phyloP scores from a whole-genome alignment of 2,113 vertebrate genomes.

The Caloenas nicobarica region DNA sequence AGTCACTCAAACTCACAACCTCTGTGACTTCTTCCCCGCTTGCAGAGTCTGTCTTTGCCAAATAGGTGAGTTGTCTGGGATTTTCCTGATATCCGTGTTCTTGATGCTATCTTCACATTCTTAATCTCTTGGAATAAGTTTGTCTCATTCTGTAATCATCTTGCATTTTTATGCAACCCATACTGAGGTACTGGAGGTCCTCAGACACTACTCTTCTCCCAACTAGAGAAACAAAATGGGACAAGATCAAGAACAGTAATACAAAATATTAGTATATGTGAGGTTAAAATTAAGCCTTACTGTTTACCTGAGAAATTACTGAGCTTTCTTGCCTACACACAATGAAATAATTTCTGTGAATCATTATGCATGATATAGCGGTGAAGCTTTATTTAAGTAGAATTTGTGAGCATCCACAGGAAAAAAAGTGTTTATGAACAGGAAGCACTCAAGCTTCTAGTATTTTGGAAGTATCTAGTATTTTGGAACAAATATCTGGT shows the following conservation, averaged over 20 bases:
- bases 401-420: neutral
- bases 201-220: neutral
- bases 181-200: neutral
- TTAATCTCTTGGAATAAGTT: neutral
- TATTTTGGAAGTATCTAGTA: neutral
- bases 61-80: neutral
- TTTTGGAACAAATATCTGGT: neutral
- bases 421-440: neutral
- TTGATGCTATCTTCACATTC: neutral
- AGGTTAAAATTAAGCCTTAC: neutral
- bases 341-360: neutral
- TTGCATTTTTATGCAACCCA: neutral
- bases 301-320: neutral
- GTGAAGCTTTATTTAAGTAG: neutral
- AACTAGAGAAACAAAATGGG: neutral
- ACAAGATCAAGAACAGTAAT: neutral
- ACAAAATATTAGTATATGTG: neutral
- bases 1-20: neutral
- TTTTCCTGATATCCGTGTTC: neutral
- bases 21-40: neutral
- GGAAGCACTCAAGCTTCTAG: neutral
- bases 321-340: neutral
- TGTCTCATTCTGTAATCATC: neutral
- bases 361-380: neutral
- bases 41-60: neutral